Evolutionary conservation across 2,888 invertebrate genomes (phyloP), one percentile per base, ranked within the genome.

Genomic region (Tethea ocularis): DNA sequence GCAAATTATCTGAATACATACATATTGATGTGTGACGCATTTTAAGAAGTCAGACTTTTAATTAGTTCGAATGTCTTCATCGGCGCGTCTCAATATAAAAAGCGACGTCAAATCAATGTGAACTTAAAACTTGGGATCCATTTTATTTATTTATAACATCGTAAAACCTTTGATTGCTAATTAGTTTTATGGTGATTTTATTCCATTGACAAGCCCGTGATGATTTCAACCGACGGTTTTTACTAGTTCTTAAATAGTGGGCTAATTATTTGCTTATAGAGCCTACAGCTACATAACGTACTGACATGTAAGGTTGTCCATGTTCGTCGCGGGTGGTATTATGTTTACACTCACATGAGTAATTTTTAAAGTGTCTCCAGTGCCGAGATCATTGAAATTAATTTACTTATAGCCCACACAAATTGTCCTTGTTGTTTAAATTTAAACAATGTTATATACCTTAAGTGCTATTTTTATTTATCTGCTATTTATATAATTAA

Each of bases 111-210:
- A 75, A 77, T 70, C 70, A 78, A 80, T 81, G 83, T 83, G 84
- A 85, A 83, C 79, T 58, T 62, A 65, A 66, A 68, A 61, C 61
- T 68, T 67, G 71, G 75, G 74, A 67, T 73, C 77, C 75, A 79
- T 82, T 89, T 90, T 88, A 88, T 91, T 87, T 84, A 87, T 90
- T 90, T 91, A 90, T 78, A 63, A 74, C 76, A 63, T 79, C 81
- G 78, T 91, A 91, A 89, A 91, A 82, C 76, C 78, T 86, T 86
- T 81, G 82, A 87, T 91, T 84, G 84, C 88, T 91, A 89, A 91
- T 91, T 89, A 89, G 86, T 82, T 91, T 88, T 88, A 89, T 86
- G 82, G 78, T 64, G 67, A 74, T 87, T 86, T 84, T 83, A 86
- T 85, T 83, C 77, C 72, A 67, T 78, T 81, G 79, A 82, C 83